phyloP scores from a whole-genome alignment of 1,140 invertebrate species.

The Macrobrachium nipponense region DNA sequence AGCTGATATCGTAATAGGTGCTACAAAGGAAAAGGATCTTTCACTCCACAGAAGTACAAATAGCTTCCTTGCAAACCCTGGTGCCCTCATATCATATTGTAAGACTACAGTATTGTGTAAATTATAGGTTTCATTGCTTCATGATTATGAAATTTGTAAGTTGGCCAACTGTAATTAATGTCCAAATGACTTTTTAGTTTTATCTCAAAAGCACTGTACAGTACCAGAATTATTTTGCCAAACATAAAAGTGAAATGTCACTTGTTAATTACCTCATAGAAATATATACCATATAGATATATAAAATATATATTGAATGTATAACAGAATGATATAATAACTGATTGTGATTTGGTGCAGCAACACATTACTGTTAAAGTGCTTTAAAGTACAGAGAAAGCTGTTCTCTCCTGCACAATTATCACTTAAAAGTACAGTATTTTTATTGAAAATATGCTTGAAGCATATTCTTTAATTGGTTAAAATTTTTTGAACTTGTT shows the following conservation, averaged over 20 bases:
- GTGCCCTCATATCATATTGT: slow-evolving; percentile 50
- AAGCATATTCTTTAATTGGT: not conserved
- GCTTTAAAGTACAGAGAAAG: slow-evolving; percentile 6
- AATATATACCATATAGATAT: too few relatives aligned
- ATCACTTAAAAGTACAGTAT: not conserved
- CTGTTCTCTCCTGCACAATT: not conserved
- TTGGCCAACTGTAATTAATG: not conserved
- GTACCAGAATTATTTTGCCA: too few relatives aligned
- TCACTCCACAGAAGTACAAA: slow-evolving; percentile 58
- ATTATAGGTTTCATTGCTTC: slow-evolving; percentile 7
- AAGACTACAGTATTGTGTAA: slow-evolving; percentile 19
- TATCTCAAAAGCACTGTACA: too few relatives aligned
- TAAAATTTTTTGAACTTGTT: too few relatives aligned
- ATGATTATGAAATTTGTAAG: not conserved
- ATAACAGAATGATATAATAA: not conserved
- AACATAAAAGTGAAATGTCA: too few relatives aligned
- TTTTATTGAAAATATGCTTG: not conserved
- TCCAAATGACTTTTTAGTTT: too few relatives aligned
- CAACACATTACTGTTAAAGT: not conserved
- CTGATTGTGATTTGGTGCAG: slow-evolving; percentile 7
- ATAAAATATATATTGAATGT: too few relatives aligned
- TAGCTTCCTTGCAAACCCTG: slow-evolving; percentile 59
- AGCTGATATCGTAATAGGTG: slow-evolving; percentile 47
- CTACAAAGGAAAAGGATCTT: slow-evolving; percentile 60
- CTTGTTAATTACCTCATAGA: too few relatives aligned